Conservation (phyloP, 2,888 invertebrate species). For the Spisula solida region DNA sequence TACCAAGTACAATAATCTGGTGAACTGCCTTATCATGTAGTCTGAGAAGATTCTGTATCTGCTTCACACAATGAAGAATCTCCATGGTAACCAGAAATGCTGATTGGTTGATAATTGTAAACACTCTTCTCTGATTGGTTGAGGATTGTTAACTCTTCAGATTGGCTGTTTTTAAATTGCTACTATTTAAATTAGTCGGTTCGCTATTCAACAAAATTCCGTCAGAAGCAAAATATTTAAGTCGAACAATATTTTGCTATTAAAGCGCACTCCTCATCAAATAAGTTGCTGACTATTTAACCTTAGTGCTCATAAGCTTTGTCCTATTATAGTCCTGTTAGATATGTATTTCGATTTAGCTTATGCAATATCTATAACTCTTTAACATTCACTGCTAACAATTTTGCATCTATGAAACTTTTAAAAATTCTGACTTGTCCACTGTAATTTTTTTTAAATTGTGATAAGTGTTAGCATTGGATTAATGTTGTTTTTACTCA, state of each 20-base stretch:
- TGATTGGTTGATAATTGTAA: conserved; percentile 12
- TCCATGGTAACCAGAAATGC: conserved; percentile 41
- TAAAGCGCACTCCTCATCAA: not conserved
- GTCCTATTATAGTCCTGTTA: too few relatives aligned
- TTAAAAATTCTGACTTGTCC: too few relatives aligned
- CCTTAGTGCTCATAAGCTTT: too few relatives aligned
- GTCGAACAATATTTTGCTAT: not conserved
- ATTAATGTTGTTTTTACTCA: too few relatives aligned
- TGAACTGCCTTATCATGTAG: conserved; percentile 60
- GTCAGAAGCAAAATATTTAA: not conserved
- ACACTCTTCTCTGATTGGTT: not conserved
- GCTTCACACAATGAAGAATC: conserved; percentile 38
- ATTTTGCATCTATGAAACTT: too few relatives aligned
- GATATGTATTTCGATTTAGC: too few relatives aligned
- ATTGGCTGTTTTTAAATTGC: not conserved
- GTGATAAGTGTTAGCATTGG: too few relatives aligned
- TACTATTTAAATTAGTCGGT: not conserved
- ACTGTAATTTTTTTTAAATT: too few relatives aligned
- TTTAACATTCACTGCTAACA: too few relatives aligned
- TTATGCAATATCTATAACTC: too few relatives aligned
- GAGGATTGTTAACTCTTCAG: not conserved
- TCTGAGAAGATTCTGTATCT: conserved; percentile 39
- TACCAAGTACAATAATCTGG: conserved; percentile 56
- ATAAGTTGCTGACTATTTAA: not conserved
- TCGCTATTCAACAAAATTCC: not conserved